Base-by-base conservation (phyloP, 2,113 vertebrate genomes). In the Ameiurus melas region DNA sequence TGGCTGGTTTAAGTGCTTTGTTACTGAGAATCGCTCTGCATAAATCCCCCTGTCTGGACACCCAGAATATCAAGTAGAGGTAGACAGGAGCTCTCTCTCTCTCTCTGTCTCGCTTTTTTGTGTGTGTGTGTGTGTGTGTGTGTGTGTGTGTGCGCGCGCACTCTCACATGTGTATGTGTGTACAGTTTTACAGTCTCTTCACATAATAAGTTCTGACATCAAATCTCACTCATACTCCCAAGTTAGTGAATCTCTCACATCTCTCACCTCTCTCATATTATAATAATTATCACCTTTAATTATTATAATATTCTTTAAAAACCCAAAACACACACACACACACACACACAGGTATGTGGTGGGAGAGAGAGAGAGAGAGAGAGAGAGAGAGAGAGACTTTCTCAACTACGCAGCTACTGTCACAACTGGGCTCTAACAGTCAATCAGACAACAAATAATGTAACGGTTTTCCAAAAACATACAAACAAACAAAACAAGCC, bases 131-230 rank as follows among this genome's bases (percentile, higher is more conserved):
- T 73, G 84, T 85, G 51, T 57, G 82, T 51, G 25, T 66, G 60
- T 64, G 30, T 36, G n/a, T 81, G 79, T 81, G 77, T 51, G 55
- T 58, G 53, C 58, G 79, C 58, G 79, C 58, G 30, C 58, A n/a
- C 58, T 30, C 33, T 47, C 27, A 8, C 8, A 43, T 1, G 51
- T 53, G 51, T 53, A 13, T 53, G 51, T 53, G 51, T 81, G 30
- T 82, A 22, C 19, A 92, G 91, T 89, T 89, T 82, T 12, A 33
- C 57, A 78, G 33, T 36, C 30, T 36, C 33, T 55, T 80, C 5
- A 57, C 60, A 85, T 80, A 83, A 78, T n/a, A 77, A 91, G 88
- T 85, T 88, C 71, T 20, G 39, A 70, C 70, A 79, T 58, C 39
- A 27, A 25, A 8, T 43, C 83, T 86, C 87, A 39, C 53, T 89